Percentiles rank a stretch among this genome's conserved stretches.
Evolutionary conservation across 2,888 invertebrate species (phyloP).

Genomic region (Limnephilus lunatus): DNA sequence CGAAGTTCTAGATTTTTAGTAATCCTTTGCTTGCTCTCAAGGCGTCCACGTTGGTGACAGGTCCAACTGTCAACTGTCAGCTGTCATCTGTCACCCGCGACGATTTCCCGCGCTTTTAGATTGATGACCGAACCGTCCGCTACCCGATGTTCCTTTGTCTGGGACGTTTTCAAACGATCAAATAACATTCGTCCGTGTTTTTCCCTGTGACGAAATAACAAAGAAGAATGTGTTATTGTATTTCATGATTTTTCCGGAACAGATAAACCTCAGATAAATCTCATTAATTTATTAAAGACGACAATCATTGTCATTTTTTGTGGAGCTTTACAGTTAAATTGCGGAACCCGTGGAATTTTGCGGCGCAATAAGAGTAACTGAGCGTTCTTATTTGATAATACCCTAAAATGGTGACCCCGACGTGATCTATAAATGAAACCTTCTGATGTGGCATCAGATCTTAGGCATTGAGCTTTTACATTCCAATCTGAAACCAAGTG

Average conservation of each 20-base stretch:
- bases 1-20: neutral
- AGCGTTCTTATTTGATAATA: too few species aligned
- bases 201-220: neutral
- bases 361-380: too few species aligned
- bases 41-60: conserved; percentile 51
- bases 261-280: too few species aligned
- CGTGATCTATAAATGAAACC: too few species aligned
- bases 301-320: too few species aligned
- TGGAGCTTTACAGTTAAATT: too few species aligned
- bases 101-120: conserved; percentile 63
- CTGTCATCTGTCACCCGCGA: conserved; percentile 48
- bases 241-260: neutral
- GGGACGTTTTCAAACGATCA: conserved; percentile 38
- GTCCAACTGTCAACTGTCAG: conserved; percentile 65
- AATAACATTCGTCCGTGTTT: conserved; percentile 30
- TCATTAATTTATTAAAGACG: too few species aligned
- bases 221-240: neutral
- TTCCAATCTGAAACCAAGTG: too few species aligned
- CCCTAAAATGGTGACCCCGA: too few species aligned
- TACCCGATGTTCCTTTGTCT: conserved; percentile 45
- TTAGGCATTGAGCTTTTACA: too few species aligned
- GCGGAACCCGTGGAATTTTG: too few species aligned
- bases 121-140: conserved; percentile 61
- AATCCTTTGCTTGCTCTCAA: neutral
- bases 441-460: too few species aligned